Base-by-base conservation (phyloP, 2,797 vertebrate species). In the Gouania willdenowi region DNA sequence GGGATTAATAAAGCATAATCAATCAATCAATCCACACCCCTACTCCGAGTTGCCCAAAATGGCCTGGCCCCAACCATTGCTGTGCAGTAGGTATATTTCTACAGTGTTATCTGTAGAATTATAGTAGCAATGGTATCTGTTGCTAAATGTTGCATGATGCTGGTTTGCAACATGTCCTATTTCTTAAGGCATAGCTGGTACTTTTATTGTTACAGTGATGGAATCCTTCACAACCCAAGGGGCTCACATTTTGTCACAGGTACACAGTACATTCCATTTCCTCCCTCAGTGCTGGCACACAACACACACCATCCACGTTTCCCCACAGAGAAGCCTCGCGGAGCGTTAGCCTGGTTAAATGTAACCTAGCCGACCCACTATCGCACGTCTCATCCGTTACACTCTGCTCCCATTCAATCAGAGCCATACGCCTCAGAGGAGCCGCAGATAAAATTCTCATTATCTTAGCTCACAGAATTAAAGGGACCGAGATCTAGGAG, bases 391-490 rank as follows among this genome's bases (percentile, higher is more conserved):
- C 82, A 87, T 88, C 84, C 66, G 82, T 88, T 87, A 86, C 84
- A 84, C 74, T 71, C 70, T 81, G 83, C 75, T 86, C 82, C 81
- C 82, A 85, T 87, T 87, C 83, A 85, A 83, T 86, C 84, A 86
- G 82, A 80, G 65, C 42, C 66, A 37, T 43, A 29, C 46, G 79
- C 77, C 82, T 80, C 78, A 24, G 61, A 71, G 77, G 80, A 84
- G 67, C 68, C 34, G 56, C 63, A 86, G 84, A 87, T 88, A 87
- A 84, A 81, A 83, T 82, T 84, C 81, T 87, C 86, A 86, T 89
- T 88, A 88, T 87, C 80, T 87, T 79, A 77, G 81, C 72, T 64
- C 66, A 20, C 72, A 60, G 79, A 85, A 87, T 85, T 84, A 82
- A 86, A 84, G 77, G 69, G 70, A 84, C 73, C 67, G 38, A 52